phyloP scores from a whole-genome alignment of 2,888 invertebrate species.

The Tuta absoluta region DNA sequence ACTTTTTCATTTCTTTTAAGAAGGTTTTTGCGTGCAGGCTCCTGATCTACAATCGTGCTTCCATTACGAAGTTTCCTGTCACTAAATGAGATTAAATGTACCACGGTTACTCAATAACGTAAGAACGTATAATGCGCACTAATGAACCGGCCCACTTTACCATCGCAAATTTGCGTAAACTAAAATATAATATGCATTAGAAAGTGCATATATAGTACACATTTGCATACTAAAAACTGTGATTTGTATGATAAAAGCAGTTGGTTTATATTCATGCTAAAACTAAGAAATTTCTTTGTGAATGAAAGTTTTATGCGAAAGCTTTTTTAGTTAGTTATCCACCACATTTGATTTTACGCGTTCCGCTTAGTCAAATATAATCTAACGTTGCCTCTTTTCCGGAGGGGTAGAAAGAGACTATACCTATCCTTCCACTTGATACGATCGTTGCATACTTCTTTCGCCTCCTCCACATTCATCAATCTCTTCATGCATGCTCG shows the following conservation, averaged over 20 bases:
- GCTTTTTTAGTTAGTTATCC: not conserved
- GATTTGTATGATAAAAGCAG: constrained; percentile 15
- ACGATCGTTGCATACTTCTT: too few species aligned
- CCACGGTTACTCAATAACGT: constrained; percentile 62
- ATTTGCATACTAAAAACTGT: constrained; percentile 15
- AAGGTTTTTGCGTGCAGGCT: constrained; percentile 35
- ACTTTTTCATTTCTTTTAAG: not conserved
- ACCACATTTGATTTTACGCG: not conserved
- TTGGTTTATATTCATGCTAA: constrained; percentile 16
- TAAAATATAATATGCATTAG: constrained; percentile 20
- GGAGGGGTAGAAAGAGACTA: too few species aligned
- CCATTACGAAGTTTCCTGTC: constrained; percentile 67
- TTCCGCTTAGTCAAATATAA: not conserved
- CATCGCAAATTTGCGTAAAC: constrained; percentile 27
- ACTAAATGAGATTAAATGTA: constrained; percentile 71
- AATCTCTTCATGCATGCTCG: too few species aligned
- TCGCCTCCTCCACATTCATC: too few species aligned
- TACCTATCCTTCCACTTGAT: too few species aligned
- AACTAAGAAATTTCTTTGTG: not conserved
- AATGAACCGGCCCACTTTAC: constrained; percentile 38
- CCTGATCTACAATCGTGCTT: constrained; percentile 52
- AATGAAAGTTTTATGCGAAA: not conserved
- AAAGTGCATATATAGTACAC: constrained; percentile 13
- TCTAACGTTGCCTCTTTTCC: too few species aligned
- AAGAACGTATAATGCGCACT: constrained; percentile 57